These are phyloP conservation scores for Lysiphlebus fabarum DNA, from an alignment of 1,140 invertebrate species.

Conservation along the genomic window DNA sequence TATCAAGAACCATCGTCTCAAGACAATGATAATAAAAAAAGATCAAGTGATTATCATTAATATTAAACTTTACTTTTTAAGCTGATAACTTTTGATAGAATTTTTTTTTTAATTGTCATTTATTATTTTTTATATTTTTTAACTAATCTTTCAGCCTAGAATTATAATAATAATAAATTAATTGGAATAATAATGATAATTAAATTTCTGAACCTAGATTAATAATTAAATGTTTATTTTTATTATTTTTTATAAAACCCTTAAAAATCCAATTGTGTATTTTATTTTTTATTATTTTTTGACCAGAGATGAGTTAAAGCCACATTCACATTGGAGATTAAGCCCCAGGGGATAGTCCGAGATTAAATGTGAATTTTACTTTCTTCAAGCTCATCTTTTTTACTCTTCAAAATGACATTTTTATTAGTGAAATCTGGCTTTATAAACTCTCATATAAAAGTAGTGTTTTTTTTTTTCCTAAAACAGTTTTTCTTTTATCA, in stretches of 20 bases:
- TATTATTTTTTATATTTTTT: constrained; percentile 11
- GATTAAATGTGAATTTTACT: neutral
- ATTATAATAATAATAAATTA: too few relatives aligned
- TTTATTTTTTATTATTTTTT: too few relatives aligned
- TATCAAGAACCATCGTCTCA: neutral
- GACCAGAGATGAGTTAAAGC: neutral
- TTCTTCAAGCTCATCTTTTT: neutral
- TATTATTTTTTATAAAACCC: too few relatives aligned
- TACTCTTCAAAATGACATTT: neutral
- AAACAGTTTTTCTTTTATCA: too few relatives aligned
- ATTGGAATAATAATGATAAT: too few relatives aligned
- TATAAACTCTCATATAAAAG: neutral
- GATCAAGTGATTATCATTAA: constrained; percentile 19
- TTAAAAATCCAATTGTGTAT: too few relatives aligned
- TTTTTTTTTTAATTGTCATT: constrained; percentile 33
- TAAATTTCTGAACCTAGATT: too few relatives aligned
- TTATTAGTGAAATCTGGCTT: neutral
- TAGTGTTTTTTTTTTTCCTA: neutral
- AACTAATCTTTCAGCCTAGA: too few relatives aligned
- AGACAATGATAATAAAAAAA: constrained; percentile 1
- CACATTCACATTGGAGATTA: neutral
- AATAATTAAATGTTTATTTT: too few relatives aligned
- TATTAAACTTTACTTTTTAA: constrained; percentile 22
- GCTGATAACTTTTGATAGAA: constrained; percentile 40
- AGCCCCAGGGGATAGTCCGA: neutral